Evolutionary conservation across 35 echinoderm and acorn worm species (phyloP), one percentile per base, ranked within the genome.

Genomic region (Ptychodera flava): DNA sequence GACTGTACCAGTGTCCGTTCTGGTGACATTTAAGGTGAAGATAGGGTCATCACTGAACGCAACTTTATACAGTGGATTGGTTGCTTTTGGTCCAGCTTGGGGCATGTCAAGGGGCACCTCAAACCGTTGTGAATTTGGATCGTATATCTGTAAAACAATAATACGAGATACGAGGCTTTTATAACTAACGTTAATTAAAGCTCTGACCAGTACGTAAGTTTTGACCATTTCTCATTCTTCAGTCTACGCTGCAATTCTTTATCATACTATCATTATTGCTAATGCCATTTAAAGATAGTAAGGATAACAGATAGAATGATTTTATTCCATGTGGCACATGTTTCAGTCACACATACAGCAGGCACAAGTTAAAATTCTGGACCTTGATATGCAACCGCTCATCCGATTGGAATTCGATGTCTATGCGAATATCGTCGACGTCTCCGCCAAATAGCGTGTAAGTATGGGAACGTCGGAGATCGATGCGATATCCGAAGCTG

Each of bases 371-470:
- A n/a, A n/a, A n/a, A n/a, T n/a, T n/a, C n/a, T n/a, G n/a, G n/a
- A 97, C 92, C 80, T 94, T 97, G 29, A 97, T 85, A 80, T 94
- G 92, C 0, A 97, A 76, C 31, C 92, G 86, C 35, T 78, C 83
- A 35, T 94, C 79, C 0, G 92, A 87, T 80, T 97, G 92, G 78
- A 91, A 94, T 37, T 92, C 86, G 15, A 97, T 87, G 0, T 78
- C 79, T 10, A 97, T 84, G 33, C 75, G 64, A 14, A 97, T n/a
- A 1, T 79, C 64, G 15, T 94, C 83, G 28, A 92, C 35, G 37
- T 91, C 92, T 1, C 87, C 84, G 6, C 85, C 82, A 78, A 91
- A 97, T 12, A 91, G 76, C 27, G 89, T 86, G 15, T 75, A 16
- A 29, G 37, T 15, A 33, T 31, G 31, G 52, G 1, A 31, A 29